Conservation (phyloP, 2,888 invertebrate genomes). For the Glyphotaelius pellucidus region DNA sequence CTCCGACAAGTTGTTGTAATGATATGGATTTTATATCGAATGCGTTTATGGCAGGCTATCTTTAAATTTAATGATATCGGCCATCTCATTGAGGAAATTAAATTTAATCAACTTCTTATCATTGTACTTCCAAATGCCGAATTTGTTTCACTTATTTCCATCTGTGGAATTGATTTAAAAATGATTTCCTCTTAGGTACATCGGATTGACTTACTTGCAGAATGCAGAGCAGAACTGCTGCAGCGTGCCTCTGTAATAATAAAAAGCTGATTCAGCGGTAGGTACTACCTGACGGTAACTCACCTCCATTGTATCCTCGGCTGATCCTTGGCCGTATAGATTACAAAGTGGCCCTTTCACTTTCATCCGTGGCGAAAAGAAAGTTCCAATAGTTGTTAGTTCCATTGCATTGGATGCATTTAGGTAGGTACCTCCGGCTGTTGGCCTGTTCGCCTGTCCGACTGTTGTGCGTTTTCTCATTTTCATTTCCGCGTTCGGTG, state of each 20-base stretch:
- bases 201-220: not conserved
- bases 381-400: conserved; percentile 48
- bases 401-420: conserved; percentile 26
- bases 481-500: conserved; percentile 60
- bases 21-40: not conserved
- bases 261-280: not conserved
- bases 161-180: not conserved
- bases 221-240: not conserved
- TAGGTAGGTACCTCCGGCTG: conserved; percentile 5
- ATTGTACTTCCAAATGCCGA: not conserved
- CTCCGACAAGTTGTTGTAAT: not conserved
- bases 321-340: conserved; percentile 23
- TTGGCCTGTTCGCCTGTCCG: conserved; percentile 36
- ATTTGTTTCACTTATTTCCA: not conserved
- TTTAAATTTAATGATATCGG: not conserved
- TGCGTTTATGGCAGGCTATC: not conserved
- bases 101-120: not conserved
- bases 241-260: not conserved
- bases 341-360: conserved; percentile 57
- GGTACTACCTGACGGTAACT: not conserved
- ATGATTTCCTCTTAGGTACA: not conserved
- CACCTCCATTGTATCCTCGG: conserved; percentile 24
- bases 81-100: not conserved
- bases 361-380: conserved; percentile 57
- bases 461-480: conserved; percentile 57